These are phyloP conservation scores for Patella vulgata DNA, from an alignment of 1,140 invertebrate species.

Conservation along the genomic window DNA sequence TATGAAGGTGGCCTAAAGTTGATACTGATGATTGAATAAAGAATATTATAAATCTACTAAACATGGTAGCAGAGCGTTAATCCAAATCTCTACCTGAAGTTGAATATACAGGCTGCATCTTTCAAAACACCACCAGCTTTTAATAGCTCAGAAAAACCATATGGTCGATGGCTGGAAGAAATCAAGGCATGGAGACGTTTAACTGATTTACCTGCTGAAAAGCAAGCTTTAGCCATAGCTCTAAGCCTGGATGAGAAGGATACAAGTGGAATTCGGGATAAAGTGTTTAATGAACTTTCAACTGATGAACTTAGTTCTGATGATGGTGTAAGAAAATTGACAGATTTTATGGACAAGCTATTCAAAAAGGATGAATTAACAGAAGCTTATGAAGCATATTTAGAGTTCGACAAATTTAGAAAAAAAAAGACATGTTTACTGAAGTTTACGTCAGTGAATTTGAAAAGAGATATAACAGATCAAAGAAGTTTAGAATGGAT, in stretches of 20 bases:
- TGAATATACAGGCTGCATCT: too few relatives aligned
- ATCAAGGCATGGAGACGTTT: not conserved
- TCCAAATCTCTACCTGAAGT: too few relatives aligned
- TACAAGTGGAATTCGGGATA: not conserved
- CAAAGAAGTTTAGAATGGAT: conserved; percentile 1
- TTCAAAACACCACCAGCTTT: too few relatives aligned
- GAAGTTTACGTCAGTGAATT: not conserved
- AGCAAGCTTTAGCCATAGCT: not conserved
- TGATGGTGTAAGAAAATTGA: not conserved
- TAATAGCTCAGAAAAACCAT: too few relatives aligned
- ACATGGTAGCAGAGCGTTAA: too few relatives aligned
- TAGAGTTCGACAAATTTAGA: conserved; percentile 1
- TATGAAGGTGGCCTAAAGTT: too few relatives aligned
- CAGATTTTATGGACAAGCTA: not conserved
- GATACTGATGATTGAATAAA: too few relatives aligned
- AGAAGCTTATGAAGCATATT: not conserved
- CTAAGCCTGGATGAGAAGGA: not conserved
- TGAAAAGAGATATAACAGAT: not conserved
- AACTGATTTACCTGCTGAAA: not conserved
- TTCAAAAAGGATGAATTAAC: not conserved
- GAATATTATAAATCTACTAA: too few relatives aligned
- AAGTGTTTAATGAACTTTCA: not conserved
- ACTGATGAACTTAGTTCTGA: not conserved
- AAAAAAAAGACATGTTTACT: not conserved
- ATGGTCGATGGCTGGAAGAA: not conserved